These are phyloP conservation scores for Siderastrea radians DNA, from an alignment of 92 coral and sea anemone species.

Conservation along the genomic window DNA sequence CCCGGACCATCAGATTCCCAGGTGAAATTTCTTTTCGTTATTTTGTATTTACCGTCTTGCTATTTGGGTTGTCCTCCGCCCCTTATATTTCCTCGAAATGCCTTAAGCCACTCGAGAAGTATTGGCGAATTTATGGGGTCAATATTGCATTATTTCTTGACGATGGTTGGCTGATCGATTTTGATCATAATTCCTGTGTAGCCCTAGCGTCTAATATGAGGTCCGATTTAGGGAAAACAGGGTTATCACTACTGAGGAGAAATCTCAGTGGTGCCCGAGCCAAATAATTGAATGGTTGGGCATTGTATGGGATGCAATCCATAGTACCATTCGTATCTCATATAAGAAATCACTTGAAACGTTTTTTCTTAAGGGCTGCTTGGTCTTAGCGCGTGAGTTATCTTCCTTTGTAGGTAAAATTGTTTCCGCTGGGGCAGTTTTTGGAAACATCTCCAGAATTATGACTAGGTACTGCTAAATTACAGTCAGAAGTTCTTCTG, in stretches of 20 bases:
- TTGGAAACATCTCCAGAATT: constrained; percentile 60
- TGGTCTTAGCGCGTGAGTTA: constrained; percentile 43
- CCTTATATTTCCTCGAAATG: neutral
- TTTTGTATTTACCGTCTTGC: no score
- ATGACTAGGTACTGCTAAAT: constrained; percentile 74
- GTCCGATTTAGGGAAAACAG: constrained; percentile 33
- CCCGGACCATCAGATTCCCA: no score
- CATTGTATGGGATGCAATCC: constrained; percentile 34
- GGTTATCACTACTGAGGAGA: constrained; percentile 61
- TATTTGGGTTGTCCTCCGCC: no score
- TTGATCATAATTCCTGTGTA: neutral
- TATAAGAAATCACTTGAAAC: neutral
- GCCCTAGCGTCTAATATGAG: neutral
- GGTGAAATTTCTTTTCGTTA: no score
- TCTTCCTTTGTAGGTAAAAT: constrained; percentile 62
- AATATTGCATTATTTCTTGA: constrained; percentile 55
- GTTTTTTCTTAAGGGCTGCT: neutral
- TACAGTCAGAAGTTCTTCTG: neutral
- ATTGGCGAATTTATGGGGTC: constrained; percentile 14
- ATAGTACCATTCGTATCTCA: constrained; percentile 45
- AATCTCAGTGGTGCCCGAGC: constrained; percentile 55
- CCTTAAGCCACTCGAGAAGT: neutral
- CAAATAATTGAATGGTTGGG: constrained; percentile 65
- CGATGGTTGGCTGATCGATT: constrained; percentile 25
- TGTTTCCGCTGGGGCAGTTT: constrained; percentile 55